These are phyloP conservation scores for Aleadryas rufinucha DNA, from an alignment of 2,113 vertebrate species.

Conservation along the genomic window DNA sequence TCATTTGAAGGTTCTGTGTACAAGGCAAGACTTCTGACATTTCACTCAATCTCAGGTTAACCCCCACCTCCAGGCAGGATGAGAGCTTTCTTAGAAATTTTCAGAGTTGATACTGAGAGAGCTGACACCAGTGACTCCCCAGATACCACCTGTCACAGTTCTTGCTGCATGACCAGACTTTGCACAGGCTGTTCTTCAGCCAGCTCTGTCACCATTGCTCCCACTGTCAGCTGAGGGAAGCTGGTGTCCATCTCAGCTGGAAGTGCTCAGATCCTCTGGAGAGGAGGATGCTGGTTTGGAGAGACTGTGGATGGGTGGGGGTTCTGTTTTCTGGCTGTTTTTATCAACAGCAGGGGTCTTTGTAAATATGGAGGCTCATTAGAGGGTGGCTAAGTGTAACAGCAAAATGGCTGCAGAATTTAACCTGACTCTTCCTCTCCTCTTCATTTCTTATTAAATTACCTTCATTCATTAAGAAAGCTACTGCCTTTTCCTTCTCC, in stretches of 20 bases:
- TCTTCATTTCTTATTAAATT: neutral
- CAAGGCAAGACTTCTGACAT: neutral
- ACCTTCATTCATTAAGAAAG: neutral
- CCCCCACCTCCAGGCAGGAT: neutral
- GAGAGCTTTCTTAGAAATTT: neutral
- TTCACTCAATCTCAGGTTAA: neutral
- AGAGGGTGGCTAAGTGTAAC: neutral
- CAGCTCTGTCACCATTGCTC: neutral
- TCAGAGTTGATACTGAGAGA: neutral
- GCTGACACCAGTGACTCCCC: fast-evolving
- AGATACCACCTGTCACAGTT: fast-evolving
- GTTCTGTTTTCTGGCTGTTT: neutral
- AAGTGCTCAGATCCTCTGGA: neutral
- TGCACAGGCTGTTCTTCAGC: neutral
- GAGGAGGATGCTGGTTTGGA: fast-evolving
- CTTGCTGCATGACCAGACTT: neutral
- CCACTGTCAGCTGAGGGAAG: neutral
- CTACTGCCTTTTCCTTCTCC: neutral
- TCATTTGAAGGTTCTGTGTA: neutral
- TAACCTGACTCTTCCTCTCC: neutral
- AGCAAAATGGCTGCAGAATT: neutral
- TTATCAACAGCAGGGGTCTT: neutral
- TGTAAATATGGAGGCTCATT: neutral
- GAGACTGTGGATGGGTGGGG: no score
- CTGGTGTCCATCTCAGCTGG: neutral